Evolutionary conservation across 2,797 vertebrate genomes (phyloP).

Genomic region (Aselliscus stoliczkanus): DNA sequence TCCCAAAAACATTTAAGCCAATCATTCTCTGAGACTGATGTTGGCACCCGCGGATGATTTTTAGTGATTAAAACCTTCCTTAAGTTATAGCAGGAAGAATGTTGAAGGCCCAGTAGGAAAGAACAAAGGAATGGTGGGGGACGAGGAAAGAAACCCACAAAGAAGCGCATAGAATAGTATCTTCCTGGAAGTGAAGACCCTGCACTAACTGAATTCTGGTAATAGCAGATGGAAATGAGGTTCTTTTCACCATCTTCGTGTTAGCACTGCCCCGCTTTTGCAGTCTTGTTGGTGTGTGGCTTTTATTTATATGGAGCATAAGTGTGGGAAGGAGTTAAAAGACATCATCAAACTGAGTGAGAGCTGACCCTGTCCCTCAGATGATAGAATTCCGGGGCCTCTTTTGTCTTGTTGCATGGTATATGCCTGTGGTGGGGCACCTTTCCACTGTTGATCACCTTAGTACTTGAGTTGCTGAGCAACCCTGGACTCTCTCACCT

Average conservation of each 20-base stretch:
- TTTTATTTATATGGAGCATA: background rate
- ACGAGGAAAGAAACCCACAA: background rate
- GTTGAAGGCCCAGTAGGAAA: background rate
- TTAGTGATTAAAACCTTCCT: background rate
- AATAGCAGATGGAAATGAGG: background rate
- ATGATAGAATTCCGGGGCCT: background rate
- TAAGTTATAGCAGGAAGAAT: background rate
- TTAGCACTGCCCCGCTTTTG: background rate
- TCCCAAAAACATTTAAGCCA: background rate
- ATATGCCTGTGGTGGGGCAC: background rate
- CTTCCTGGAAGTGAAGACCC: background rate
- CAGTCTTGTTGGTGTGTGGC: background rate
- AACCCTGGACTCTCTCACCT: background rate
- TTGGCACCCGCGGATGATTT: background rate
- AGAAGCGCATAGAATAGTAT: background rate
- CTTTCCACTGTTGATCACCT: background rate
- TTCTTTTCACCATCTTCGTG: background rate
- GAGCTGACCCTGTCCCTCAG: background rate
- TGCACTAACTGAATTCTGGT: background rate
- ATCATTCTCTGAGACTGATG: background rate
- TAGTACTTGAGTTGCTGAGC: background rate
- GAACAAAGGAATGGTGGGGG: background rate
- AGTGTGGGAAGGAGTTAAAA: background rate
- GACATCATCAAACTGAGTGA: background rate
- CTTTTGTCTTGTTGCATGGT: background rate